Evolutionary conservation across 1,140 invertebrate species (phyloP).

Genomic region (Tetramorium parvispinum): DNA sequence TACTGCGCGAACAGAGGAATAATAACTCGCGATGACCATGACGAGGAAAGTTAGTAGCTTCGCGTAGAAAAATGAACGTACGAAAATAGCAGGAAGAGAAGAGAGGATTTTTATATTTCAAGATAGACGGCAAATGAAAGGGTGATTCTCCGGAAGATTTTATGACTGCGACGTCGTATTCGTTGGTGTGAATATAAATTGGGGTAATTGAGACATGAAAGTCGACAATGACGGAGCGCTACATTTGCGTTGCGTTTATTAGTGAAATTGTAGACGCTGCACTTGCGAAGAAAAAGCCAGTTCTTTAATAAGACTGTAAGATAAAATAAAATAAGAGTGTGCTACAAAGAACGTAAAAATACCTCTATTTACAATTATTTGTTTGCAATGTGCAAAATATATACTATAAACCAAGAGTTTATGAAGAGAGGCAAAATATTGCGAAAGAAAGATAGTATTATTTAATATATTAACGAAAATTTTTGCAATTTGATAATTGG

Average conservation of each 20-base stretch:
- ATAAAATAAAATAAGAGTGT: conserved; percentile 3
- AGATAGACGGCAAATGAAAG: conserved; percentile 31
- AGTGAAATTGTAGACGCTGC: conserved; percentile 23
- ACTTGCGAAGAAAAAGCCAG: conserved; percentile 21
- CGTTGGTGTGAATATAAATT: conserved; percentile 48
- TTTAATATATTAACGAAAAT: neutral
- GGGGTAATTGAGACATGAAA: conserved; percentile 38
- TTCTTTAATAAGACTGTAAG: neutral
- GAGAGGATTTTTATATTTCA: conserved; percentile 1
- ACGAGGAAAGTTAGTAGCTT: neutral
- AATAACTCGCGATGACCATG: conserved; percentile 14
- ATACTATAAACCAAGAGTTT: neutral
- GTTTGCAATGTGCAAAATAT: neutral
- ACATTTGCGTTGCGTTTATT: conserved; percentile 18
- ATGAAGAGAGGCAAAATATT: neutral
- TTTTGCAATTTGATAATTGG: neutral
- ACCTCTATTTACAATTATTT: conserved; percentile 2
- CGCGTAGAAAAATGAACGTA: neutral
- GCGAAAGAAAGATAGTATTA: neutral
- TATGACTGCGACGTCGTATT: conserved; percentile 31
- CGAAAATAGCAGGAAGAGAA: neutral
- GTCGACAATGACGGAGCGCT: conserved; percentile 39
- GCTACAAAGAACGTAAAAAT: neutral
- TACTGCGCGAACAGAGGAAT: conserved; percentile 19
- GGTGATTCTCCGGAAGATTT: conserved; percentile 14